A percentile compares a stretch with the other conserved stretches of the same genome.
Evolutionary conservation across 2,113 vertebrate genomes (phyloP).

Genomic region (Elachura formosa): DNA sequence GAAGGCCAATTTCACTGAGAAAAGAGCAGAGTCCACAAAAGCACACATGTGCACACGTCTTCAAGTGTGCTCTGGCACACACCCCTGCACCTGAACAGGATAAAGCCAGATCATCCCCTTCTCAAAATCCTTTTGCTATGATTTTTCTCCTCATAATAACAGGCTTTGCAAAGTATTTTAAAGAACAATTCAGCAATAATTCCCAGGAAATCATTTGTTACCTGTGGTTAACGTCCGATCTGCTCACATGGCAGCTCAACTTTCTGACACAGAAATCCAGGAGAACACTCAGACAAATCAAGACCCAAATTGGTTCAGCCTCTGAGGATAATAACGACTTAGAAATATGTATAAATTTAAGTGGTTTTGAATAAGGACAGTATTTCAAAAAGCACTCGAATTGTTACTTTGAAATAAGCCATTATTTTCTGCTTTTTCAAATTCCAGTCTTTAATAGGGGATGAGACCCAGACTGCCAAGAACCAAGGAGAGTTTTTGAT

Average conservation of each 20-base stretch:
- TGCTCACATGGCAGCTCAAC: conserved; percentile 8
- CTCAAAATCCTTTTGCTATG: not conserved
- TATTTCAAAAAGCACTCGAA: conserved; percentile 54
- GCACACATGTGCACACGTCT: rapidly evolving
- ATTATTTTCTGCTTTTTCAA: conserved; percentile 65
- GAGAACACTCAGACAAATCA: conserved; percentile 32
- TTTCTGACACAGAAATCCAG: conserved; percentile 55
- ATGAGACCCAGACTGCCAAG: conserved; percentile 41
- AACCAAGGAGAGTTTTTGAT: conserved; percentile 45
- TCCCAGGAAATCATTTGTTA: conserved; percentile 16
- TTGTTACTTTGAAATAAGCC: conserved; percentile 68
- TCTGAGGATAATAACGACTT: conserved; percentile 59
- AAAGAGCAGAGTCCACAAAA: not conserved
- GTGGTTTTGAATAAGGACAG: conserved; percentile 52
- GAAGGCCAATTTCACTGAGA: not conserved
- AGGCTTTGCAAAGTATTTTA: conserved; percentile 15
- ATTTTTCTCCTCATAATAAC: not conserved
- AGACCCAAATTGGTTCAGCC: conserved; percentile 57
- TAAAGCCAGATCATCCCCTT: not conserved
- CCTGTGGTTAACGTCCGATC: not conserved
- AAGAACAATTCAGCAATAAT: conserved; percentile 39
- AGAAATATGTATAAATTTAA: conserved; percentile 64
- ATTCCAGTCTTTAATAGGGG: conserved; percentile 46
- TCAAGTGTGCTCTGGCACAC: not conserved
- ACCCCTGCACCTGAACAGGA: not conserved